Evolutionary conservation across 2,888 invertebrate species (phyloP), one percentile per base, ranked within the genome.

Genomic region (Gryllus longicercus): DNA sequence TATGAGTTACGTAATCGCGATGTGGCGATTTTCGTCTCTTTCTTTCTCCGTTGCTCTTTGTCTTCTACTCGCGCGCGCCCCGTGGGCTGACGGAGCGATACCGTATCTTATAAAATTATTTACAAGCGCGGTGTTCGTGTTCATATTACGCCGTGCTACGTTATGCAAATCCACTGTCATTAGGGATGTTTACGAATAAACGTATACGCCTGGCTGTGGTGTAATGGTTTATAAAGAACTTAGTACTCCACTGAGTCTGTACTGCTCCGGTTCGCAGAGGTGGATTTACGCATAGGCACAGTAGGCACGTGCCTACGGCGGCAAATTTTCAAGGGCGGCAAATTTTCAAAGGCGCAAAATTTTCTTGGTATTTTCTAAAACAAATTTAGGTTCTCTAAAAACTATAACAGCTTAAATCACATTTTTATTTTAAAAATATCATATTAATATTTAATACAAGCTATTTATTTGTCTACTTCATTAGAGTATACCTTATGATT

Each of bases 1-100:
- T 63, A 63, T 63, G 63, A 63, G 63, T 63, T 63, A 63, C 63
- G 63, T 63, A 63, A 63, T 63, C 63, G 63, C 63, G 63, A 63
- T 63, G 63, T 63, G n/a, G 14, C 3, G 14, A 12, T 63, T 8
- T 63, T 63, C 63, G 16, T 63, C 63, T 63, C 63, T n/a, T n/a
- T 63, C 63, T 63, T 16, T n/a, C n/a, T 63, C 4, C n/a, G 16
- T 63, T 63, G 63, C n/a, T 63, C 63, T n/a, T 63, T 63, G 63
- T 63, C 63, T 63, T 63, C 5, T 5, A n/a, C 11, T 11, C 63
- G n/a, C 63, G 63, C 63, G 63, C 63, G 63, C 63, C 63, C 4
- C 14, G 63, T n/a, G n/a, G n/a, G 16, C 12, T 63, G 63, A 63
- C 5, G 63, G 63, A 12, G 63, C 63, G 63, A 63, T 63, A 63